Percentiles rank a stretch among this genome's conserved stretches.
Evolutionary conservation across 2,888 invertebrate genomes (phyloP).

Genomic region (Hedychridium roseum): DNA sequence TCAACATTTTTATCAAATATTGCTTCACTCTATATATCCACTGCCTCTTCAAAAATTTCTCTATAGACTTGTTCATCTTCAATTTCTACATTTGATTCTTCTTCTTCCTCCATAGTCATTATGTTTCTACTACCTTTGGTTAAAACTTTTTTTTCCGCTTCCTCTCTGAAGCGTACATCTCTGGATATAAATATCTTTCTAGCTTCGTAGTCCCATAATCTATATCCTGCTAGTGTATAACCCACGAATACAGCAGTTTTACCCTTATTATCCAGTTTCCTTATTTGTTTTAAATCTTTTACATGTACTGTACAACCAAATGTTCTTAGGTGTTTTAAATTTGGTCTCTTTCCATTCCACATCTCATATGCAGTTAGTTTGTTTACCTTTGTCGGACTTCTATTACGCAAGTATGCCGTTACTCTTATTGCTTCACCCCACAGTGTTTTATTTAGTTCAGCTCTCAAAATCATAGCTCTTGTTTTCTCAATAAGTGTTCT

Average conservation of each 20-base stretch:
- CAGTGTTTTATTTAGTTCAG: neutral
- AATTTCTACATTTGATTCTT: too few species aligned
- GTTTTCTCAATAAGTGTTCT: conserved; percentile 3
- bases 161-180: conserved; percentile 26
- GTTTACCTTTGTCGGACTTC: conserved; percentile 7
- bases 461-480: conserved; percentile 1
- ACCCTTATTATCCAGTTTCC: conserved; percentile 26
- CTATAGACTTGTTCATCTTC: too few species aligned
- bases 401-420: conserved; percentile 7
- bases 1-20: too few species aligned
- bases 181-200: too few species aligned
- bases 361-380: conserved; percentile 15
- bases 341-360: conserved; percentile 12
- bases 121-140: conserved; percentile 28
- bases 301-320: conserved; percentile 27
- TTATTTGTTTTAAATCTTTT: conserved; percentile 19
- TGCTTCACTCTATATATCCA: too few species aligned
- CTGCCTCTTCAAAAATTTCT: too few species aligned
- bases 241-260: conserved; percentile 21
- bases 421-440: conserved; percentile 6
- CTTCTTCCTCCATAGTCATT: neutral
- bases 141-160: conserved; percentile 16
- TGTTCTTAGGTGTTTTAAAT: conserved; percentile 20
- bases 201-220: too few species aligned
- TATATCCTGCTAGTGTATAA: too few species aligned